A percentile compares a stretch with the other conserved stretches of the same genome.
Conservation (phyloP, 2,113 vertebrate species). For the Heterocephalus glaber region DNA sequence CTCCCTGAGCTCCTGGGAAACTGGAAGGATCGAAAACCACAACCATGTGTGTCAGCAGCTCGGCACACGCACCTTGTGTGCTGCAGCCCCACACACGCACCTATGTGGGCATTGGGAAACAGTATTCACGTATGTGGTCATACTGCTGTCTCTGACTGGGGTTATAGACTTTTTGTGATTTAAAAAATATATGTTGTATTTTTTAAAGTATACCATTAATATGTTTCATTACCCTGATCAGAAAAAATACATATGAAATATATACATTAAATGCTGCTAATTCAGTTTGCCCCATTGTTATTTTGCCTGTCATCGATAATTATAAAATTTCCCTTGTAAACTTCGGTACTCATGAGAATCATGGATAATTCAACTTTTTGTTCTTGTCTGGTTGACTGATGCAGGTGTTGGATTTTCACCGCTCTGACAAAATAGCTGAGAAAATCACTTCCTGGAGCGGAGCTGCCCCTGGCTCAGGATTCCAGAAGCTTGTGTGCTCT, state of each 20-base stretch:
- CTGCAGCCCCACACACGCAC: no score
- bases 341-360: neutral
- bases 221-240: neutral
- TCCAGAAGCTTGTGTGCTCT: neutral
- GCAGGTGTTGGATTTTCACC: neutral
- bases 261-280: neutral
- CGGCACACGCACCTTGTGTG: no score
- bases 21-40: no score
- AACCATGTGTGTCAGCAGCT: no score
- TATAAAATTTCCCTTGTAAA: neutral
- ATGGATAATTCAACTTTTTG: neutral
- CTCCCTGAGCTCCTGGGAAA: no score
- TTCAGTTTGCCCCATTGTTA: neutral
- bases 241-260: neutral
- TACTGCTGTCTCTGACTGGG: neutral
- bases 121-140: neutral
- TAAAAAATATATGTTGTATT: neutral
- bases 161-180: neutral
- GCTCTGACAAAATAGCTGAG: neutral
- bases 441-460: neutral
- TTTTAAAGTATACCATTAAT: neutral
- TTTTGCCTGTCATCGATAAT: neutral
- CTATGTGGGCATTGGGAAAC: no score
- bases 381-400: neutral
- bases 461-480: neutral